phyloP scores from a whole-genome alignment of 2,797 vertebrate genomes.

The Syngnathus rostellatus region DNA sequence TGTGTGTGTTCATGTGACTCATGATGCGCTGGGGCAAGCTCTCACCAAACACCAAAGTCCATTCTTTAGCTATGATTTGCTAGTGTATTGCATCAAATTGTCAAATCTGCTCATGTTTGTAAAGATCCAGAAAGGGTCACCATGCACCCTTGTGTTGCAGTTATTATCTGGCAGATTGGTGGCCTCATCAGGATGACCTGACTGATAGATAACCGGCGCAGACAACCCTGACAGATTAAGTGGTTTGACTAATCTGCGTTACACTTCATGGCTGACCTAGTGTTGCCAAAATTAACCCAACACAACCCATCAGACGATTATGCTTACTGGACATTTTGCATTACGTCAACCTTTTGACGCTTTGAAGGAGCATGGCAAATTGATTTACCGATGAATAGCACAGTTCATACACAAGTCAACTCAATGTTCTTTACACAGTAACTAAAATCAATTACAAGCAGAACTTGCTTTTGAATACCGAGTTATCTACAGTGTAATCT shows the following conservation, averaged over 20 bases:
- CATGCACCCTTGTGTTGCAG: background rate
- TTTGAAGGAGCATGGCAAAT: background rate
- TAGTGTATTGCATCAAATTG: background rate
- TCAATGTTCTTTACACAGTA: no score
- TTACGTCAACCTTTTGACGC: background rate
- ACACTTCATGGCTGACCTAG: background rate
- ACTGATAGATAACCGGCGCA: constrained; percentile 26
- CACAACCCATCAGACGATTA: background rate
- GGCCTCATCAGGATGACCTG: constrained; percentile 23
- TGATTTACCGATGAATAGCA: no score
- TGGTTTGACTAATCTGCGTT: constrained; percentile 19
- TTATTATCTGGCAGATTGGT: constrained; percentile 9
- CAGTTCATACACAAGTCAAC: no score
- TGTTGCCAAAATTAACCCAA: constrained; percentile 1
- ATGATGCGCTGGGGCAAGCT: background rate
- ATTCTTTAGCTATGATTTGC: background rate
- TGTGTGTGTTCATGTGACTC: no score
- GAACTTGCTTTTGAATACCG: no score
- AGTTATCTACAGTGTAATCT: no score
- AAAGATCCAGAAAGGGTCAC: background rate
- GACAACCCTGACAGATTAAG: constrained; percentile 28
- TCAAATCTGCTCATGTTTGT: background rate
- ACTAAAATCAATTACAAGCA: no score
- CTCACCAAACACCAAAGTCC: background rate
- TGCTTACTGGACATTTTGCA: background rate